Evolutionary conservation across 2,113 vertebrate species (phyloP), one percentile per base, ranked within the genome.

Genomic region (Hydrolagus affinis): DNA sequence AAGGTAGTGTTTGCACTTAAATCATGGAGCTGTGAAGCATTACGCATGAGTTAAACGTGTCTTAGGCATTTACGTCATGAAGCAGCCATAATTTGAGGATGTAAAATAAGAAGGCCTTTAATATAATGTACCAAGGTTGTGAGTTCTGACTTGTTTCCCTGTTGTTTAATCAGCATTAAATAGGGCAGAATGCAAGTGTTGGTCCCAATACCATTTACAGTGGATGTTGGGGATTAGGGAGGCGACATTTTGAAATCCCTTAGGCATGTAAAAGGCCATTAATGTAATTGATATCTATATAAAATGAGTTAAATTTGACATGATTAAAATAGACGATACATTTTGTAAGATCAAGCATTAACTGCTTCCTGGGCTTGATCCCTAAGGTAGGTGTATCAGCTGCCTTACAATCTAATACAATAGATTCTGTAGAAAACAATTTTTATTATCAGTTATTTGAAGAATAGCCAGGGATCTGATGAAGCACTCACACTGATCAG

Each of bases 201-300:
- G 77, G 14, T 30, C 15, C 66, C 30, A 83, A 83, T 83, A 83
- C 14, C 25, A 83, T 66, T 83, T 83, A 32, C 60, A 68, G 59
- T 60, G 66, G 17, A 83, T 68, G 62, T 83, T 83, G 78, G 62
- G 78, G 78, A 30, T 83, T 66, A 83, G 25, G 59, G 28, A 68
- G 78, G 21, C 28, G 8, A 68, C 62, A 12, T 83, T 83, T 66
- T 32, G 23, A 66, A 83, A 66, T 83, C 62, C 62, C 60, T 32
- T 60, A 30, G 62, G 78, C 28, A 83, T 32, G 15, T 30, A 83
- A 28, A 83, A 83, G 25, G 78, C 78, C 78, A 68, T 83, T 83
- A 83, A 68, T 83, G 60, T 83, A 83, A 83, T 83, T 83, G 77
- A 83, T 83, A 83, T 83, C 77, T 83, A 64, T 83, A 83, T 83